Base-by-base conservation (phyloP, 92 coral and sea anemone genomes). In the Porites rus region DNA sequence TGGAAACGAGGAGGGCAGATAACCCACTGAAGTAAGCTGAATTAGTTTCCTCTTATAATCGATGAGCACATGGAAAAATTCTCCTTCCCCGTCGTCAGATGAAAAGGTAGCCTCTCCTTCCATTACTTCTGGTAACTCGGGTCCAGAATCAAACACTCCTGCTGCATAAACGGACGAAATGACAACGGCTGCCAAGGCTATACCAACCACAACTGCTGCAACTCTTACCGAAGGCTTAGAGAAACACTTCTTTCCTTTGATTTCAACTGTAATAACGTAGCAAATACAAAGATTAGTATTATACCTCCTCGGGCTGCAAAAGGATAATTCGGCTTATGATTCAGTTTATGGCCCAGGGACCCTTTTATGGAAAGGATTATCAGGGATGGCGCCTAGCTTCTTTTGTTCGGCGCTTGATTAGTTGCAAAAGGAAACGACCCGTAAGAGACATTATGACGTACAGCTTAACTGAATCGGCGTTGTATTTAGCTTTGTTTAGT, bases 81-180 rank as follows among this genome's bases (percentile, higher is more conserved):
- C 82, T 52, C 38, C 75, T 24, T 87, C 60, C 53, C 90, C 82
- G n/a, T 87, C 76, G 51, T 73, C 59, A 14, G 90, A 46, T 20
- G 81, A 50, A 69, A 87, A 87, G 14, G 74, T 73, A 1, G 86
- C 90, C 19, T 87, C 87, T 16, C 90, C 90, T 53, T 87, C 90
- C 90, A 87, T 80, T 16, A 80, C 56, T 61, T 80, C 90, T 16
- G 90, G 90, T 38, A 87, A 73, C 25, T 80, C 90, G n/a, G 90
- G 90, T 52, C 25, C 38, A 63, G 84, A 72, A 73, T 80, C 82
- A 80, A 87, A 87, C 3, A 53, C 75, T 0, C 90, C 90, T 9
- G 90, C 76, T 28, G 64, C 60, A 31, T 71, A 87, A 64, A 75
- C 79, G 19, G 86, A 52, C 64, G 81, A 59, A 50, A 87, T 65